Evolutionary conservation across 53 echinoderm and acorn worm species (phyloP).

Genomic region (Pentamera pediparva): DNA sequence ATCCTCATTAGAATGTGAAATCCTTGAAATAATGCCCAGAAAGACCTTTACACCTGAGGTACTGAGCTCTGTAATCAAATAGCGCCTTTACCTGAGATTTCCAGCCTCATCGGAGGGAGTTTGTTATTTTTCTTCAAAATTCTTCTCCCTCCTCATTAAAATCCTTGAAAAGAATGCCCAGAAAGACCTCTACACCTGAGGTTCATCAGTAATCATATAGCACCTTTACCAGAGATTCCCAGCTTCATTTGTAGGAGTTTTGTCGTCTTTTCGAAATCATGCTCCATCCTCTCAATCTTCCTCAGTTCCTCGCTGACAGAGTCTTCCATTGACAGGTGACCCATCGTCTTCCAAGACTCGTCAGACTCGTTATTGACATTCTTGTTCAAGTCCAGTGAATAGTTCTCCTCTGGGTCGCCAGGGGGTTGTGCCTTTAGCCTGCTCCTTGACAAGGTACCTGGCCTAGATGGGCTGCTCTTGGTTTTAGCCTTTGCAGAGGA

Average conservation of each 20-base stretch:
- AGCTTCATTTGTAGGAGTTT: conserved; percentile 75
- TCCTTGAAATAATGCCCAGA: too few species aligned
- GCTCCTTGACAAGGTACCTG: not conserved
- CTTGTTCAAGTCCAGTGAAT: not conserved
- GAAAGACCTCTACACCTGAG: too few species aligned
- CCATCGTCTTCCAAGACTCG: conserved; percentile 19
- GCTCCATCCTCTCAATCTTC: conserved; percentile 68
- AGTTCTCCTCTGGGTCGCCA: not conserved
- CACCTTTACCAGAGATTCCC: conserved; percentile 53
- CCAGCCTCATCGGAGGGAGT: too few species aligned
- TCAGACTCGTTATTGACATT: not conserved
- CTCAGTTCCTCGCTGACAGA: conserved; percentile 60
- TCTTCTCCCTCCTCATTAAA: too few species aligned
- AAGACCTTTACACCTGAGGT: too few species aligned
- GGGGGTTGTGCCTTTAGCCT: not conserved
- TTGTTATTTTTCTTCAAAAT: too few species aligned
- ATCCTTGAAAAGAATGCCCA: too few species aligned
- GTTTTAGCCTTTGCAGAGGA: conserved; percentile 57
- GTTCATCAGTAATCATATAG: not conserved
- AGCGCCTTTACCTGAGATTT: too few species aligned
- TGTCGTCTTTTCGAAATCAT: conserved; percentile 73
- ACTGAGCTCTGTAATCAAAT: too few species aligned
- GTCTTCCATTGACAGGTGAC: conserved; percentile 45
- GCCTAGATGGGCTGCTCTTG: conserved; percentile 6
- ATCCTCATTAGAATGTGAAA: too few species aligned